Conservation (phyloP, 2,888 invertebrate species). For the Andrena marginata region DNA sequence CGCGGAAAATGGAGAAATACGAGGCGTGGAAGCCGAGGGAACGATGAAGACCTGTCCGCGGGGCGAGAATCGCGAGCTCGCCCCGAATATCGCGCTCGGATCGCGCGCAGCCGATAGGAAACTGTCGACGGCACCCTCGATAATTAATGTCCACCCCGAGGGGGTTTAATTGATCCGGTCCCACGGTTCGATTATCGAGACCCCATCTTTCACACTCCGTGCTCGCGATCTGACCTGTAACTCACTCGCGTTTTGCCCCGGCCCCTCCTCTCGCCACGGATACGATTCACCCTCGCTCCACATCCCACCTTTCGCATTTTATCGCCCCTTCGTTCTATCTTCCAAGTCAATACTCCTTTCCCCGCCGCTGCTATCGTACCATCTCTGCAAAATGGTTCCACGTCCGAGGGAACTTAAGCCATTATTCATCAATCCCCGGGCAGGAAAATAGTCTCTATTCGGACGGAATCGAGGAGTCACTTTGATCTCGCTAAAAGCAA, state of each 20-base stretch:
- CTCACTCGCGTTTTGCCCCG: conserved; percentile 42
- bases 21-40: conserved; percentile 6
- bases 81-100: conserved; percentile 67
- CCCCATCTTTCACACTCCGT: conserved; percentile 69
- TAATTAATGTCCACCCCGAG: conserved; percentile 71
- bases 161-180: conserved; percentile 76
- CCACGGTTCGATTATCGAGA: conserved; percentile 75
- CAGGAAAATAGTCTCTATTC: conserved; percentile 1
- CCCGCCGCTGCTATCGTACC: background rate
- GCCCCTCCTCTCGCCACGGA: background rate
- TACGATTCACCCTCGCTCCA: conserved; percentile 11
- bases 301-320: conserved; percentile 12
- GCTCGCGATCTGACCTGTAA: conserved; percentile 35
- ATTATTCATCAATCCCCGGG: conserved; percentile 1
- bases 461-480: background rate
- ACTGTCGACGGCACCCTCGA: conserved; percentile 74
- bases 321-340: conserved; percentile 27
- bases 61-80: conserved; percentile 55
- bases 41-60: conserved; percentile 21
- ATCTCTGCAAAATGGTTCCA: background rate
- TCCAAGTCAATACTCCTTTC: background rate
- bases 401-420: background rate
- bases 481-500: background rate
- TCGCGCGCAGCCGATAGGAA: conserved; percentile 70
- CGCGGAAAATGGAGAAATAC: background rate